A percentile compares a stretch with the other conserved stretches of the same genome.
These are phyloP conservation scores for Philaethria dido DNA, from an alignment of 2,888 invertebrate genomes.

Conservation along the genomic window DNA sequence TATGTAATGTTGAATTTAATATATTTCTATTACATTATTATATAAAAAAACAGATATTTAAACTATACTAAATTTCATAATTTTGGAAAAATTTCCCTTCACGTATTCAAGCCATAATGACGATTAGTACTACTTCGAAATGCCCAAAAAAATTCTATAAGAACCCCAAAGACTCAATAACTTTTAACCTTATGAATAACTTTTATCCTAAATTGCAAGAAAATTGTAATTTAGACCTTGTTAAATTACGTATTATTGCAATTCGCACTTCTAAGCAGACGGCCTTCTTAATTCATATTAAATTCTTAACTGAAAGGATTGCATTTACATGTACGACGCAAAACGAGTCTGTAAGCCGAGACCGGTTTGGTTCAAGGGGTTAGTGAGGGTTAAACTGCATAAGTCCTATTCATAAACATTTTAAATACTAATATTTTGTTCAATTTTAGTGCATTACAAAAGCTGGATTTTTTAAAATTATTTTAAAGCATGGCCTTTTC, in stretches of 20 bases:
- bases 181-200: too few relatives aligned
- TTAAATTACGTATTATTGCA: background rate
- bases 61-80: too few relatives aligned
- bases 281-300: background rate
- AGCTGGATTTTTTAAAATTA: background rate
- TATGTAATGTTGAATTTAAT: too few relatives aligned
- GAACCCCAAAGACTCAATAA: background rate
- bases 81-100: too few relatives aligned
- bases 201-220: too few relatives aligned
- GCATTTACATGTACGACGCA: slow-evolving; percentile 18
- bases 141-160: too few relatives aligned
- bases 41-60: too few relatives aligned
- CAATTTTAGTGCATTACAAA: background rate
- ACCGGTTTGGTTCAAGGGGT: slow-evolving; percentile 27
- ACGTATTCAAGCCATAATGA: too few relatives aligned
- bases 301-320: slow-evolving; percentile 18
- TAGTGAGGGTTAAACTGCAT: slow-evolving; percentile 17
- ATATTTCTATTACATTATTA: too few relatives aligned
- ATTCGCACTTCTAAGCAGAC: background rate
- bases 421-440: background rate
- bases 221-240: too few relatives aligned
- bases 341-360: slow-evolving; percentile 18
- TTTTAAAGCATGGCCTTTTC: background rate
- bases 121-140: too few relatives aligned
- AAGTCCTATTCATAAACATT: slow-evolving; percentile 4